Evolutionary conservation across 2,797 vertebrate species (phyloP).

Genomic region (Yasuhikotakia modesta): DNA sequence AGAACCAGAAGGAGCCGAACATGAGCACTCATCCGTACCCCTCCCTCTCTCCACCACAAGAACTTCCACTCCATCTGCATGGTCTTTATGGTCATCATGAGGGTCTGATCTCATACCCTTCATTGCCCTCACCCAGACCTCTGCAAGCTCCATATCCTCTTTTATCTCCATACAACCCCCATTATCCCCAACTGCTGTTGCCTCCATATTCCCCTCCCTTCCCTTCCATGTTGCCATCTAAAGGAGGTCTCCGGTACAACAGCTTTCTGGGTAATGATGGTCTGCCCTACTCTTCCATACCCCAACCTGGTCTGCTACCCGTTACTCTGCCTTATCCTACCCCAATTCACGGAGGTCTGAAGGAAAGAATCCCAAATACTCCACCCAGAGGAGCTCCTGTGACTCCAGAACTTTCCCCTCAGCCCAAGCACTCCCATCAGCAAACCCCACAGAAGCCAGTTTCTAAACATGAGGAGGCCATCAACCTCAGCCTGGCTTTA

Average conservation of each 20-base stretch:
- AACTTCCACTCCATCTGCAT: constrained; percentile 70
- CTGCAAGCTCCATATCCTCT: constrained; percentile 70
- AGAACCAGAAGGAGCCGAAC: constrained; percentile 35
- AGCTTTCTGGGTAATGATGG: constrained; percentile 66
- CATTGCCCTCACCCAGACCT: constrained; percentile 70
- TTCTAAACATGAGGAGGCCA: constrained; percentile 70
- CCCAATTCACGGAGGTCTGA: constrained; percentile 66
- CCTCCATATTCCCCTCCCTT: constrained; percentile 71
- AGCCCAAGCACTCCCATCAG: constrained; percentile 57
- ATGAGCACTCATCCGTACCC: constrained; percentile 32
- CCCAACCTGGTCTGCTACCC: constrained; percentile 60
- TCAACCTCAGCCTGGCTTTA: constrained; percentile 72
- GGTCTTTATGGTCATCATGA: constrained; percentile 71
- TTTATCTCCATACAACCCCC: constrained; percentile 67
- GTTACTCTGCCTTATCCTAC: constrained; percentile 62
- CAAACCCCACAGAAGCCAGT: constrained; percentile 57
- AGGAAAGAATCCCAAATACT: constrained; percentile 68
- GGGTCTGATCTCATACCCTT: constrained; percentile 70
- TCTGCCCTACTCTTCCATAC: constrained; percentile 61
- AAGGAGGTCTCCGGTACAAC: constrained; percentile 58
- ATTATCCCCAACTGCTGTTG: constrained; percentile 67
- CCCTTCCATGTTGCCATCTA: constrained; percentile 62
- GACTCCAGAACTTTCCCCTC: constrained; percentile 74
- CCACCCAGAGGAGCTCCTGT: constrained; percentile 69
- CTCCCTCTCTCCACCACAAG: constrained; percentile 55